Conservation (phyloP, 1,140 invertebrate species). For the Phthorimaea operculella region DNA sequence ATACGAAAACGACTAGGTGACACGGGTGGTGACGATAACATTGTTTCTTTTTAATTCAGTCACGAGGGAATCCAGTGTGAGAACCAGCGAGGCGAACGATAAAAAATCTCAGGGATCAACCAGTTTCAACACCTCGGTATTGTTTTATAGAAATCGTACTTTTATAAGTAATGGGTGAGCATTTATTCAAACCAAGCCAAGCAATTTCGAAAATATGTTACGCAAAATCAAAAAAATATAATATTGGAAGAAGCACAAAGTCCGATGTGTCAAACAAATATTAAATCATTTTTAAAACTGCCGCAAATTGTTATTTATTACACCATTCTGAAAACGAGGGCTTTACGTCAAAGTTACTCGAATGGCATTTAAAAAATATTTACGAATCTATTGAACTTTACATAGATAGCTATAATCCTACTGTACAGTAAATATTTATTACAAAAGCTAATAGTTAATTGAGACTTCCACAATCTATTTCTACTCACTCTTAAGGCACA, state of each 20-base stretch:
- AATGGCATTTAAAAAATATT: too few relatives aligned
- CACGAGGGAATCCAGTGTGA: slow-evolving; percentile 45
- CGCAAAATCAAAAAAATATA: not conserved
- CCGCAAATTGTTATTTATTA: too few relatives aligned
- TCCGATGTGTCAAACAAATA: too few relatives aligned
- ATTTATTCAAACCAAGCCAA: not conserved
- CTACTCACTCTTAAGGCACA: slow-evolving; percentile 11
- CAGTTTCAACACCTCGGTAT: slow-evolving; percentile 35
- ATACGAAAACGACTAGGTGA: slow-evolving; percentile 18
- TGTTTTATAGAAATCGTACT: slow-evolving; percentile 27
- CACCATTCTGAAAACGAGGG: too few relatives aligned
- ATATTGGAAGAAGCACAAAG: too few relatives aligned
- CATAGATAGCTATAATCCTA: not conserved
- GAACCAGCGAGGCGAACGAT: slow-evolving; percentile 34
- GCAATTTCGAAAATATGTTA: not conserved
- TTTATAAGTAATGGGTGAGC: slow-evolving; percentile 6
- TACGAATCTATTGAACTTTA: too few relatives aligned
- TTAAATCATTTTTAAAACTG: too few relatives aligned
- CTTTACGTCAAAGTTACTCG: too few relatives aligned
- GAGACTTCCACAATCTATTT: slow-evolving; percentile 12
- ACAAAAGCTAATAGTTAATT: slow-evolving; percentile 20
- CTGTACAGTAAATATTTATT: slow-evolving; percentile 14
- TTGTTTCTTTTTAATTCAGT: slow-evolving; percentile 44
- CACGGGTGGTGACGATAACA: slow-evolving; percentile 33
- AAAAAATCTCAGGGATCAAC: slow-evolving; percentile 41